A percentile compares a stretch with the other conserved stretches of the same genome.
Conservation (phyloP, 53 echinoderm and acorn worm genomes). For the Echinarachnius parma region DNA sequence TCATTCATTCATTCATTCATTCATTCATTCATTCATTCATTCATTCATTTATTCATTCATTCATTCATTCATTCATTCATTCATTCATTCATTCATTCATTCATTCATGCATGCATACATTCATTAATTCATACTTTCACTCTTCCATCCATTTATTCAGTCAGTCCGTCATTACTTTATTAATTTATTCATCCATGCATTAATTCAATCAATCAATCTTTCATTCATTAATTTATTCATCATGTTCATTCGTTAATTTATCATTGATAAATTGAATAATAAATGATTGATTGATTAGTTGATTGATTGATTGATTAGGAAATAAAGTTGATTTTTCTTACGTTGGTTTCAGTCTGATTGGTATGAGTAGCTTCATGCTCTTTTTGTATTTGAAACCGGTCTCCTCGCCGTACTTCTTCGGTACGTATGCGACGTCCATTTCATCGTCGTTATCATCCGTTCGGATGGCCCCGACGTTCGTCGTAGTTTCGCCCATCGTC, state of each 20-base stretch:
- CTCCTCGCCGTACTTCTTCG: conserved; percentile 14
- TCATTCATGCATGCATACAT: too few species aligned
- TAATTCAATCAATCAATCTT: background rate
- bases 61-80: too few species aligned
- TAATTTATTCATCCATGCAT: too few species aligned
- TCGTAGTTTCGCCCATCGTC: conserved; percentile 10
- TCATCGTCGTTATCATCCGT: background rate
- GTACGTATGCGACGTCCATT: background rate
- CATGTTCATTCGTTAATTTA: background rate
- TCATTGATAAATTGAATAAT: background rate
- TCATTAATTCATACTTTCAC: too few species aligned
- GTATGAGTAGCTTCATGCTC: conserved; percentile 68
- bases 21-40: too few species aligned
- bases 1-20: too few species aligned
- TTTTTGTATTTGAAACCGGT: conserved; percentile 56
- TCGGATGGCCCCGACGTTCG: background rate
- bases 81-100: too few species aligned
- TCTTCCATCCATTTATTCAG: too few species aligned
- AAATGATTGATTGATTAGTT: too few species aligned
- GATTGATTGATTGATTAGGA: too few species aligned
- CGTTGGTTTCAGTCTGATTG: conserved; percentile 73
- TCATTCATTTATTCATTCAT: too few species aligned
- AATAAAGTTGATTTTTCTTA: conserved; percentile 46
- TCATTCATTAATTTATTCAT: background rate
- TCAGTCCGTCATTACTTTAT: too few species aligned